A percentile compares a stretch with the other conserved stretches of the same genome.
These are phyloP conservation scores for Suillia variegata DNA, from an alignment of 2,888 invertebrate genomes.

Conservation along the genomic window DNA sequence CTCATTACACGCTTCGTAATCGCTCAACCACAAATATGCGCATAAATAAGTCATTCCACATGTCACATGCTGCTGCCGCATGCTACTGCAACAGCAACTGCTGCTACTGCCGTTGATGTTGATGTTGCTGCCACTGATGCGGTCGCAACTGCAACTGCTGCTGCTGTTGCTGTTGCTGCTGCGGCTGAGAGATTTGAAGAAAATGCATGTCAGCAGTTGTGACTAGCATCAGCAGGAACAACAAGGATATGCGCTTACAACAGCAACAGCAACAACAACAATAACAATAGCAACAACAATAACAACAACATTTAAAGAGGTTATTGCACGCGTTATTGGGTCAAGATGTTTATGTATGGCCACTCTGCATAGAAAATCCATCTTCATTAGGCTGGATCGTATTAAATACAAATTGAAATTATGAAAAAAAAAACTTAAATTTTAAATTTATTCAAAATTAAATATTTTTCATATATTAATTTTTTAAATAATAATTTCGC, in stretches of 20 bases:
- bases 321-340: slow-evolving; percentile 1
- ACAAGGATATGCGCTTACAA: background rate
- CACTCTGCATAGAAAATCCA: background rate
- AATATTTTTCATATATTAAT: too few relatives aligned
- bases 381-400: background rate
- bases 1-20: slow-evolving; percentile 1
- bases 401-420: too few relatives aligned
- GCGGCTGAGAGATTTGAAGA: background rate
- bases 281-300: too few relatives aligned
- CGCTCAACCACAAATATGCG: slow-evolving; percentile 1
- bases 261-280: background rate
- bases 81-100: too few relatives aligned
- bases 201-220: slow-evolving; percentile 1
- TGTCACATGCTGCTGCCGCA: background rate
- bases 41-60: slow-evolving; percentile 1
- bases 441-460: too few relatives aligned
- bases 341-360: background rate
- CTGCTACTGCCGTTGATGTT: background rate
- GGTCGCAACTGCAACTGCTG: too few relatives aligned
- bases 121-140: background rate
- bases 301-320: too few relatives aligned
- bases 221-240: background rate
- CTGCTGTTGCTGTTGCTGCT: background rate
- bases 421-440: too few relatives aligned
- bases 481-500: too few relatives aligned